Evolutionary conservation across 2,888 invertebrate genomes (phyloP), one percentile per base, ranked within the genome.

Genomic region (Parnassius smintheus): DNA sequence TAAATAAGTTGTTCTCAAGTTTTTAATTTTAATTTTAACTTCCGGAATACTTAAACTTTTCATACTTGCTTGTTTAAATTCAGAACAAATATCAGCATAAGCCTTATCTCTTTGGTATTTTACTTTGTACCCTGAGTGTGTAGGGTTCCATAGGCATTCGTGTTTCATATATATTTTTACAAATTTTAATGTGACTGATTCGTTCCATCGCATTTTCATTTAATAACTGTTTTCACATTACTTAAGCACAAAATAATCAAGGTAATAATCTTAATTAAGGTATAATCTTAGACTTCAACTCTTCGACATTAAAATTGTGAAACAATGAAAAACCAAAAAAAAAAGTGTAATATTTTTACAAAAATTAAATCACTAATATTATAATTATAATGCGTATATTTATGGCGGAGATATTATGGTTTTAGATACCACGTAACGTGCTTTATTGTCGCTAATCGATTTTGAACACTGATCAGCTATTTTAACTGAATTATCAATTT

Each of bases 91-190:
- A 51, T 79, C 76, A 1, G 69, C 61, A 66, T 89, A 91, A 0
- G 92, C 91, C 46, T 77, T 78, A 58, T 87, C 81, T 66, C 92
- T 80, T 67, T 81, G 81, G 64, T 75, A 76, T 71, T 81, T 85
- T 9, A 82, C 65, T 77, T 87, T 91, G 69, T 92, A 92, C 10
- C 78, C 80, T 0, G 82, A 75, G 67, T 88, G 85, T 52, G 75
- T 70, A 1, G 88, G 85, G 72, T 92, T 89, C 92, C 92, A 93
- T 11, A 93, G 76, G 65, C 90, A 90, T 71, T 92, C 92, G 64
- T 91, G 82, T 66, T 86, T 87, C 59, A 91, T 76, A 74, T 92
- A 93, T 59, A 91, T 77, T 75, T 87, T 91, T 11, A 92, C 91
- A 69, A 93, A 92, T 69, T 86, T 80, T 62, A 86, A 70, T 1